phyloP scores from a whole-genome alignment of 2,797 vertebrate species.

The Rhyacichthys aspro region DNA sequence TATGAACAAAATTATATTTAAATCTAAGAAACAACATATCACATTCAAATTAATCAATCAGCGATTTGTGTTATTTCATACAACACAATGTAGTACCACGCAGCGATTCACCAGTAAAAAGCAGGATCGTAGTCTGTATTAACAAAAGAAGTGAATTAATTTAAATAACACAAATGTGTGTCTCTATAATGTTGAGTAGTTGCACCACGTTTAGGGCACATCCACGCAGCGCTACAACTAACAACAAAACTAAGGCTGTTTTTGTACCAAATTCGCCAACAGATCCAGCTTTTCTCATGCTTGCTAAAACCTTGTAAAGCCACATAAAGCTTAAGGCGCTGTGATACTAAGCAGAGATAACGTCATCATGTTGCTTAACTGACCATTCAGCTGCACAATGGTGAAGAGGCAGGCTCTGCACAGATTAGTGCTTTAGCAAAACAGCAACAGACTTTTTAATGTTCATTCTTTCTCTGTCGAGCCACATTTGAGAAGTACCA shows the following conservation, averaged over 20 bases:
- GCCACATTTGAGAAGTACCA: not conserved
- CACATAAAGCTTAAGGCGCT: slow-evolving; percentile 53
- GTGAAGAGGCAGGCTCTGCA: slow-evolving; percentile 47
- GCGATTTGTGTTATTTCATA: too few species aligned
- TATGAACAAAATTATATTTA: not conserved
- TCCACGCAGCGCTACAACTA: not conserved
- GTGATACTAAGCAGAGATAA: slow-evolving; percentile 69
- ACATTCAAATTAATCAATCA: too few species aligned
- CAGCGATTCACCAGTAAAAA: too few species aligned
- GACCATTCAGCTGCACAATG: slow-evolving; percentile 53
- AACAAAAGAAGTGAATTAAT: too few species aligned
- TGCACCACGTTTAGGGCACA: not conserved
- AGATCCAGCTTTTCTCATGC: slow-evolving; percentile 39
- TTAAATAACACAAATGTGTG: too few species aligned
- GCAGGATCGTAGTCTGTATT: too few species aligned
- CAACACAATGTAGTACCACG: too few species aligned
- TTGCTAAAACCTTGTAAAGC: slow-evolving; percentile 47
- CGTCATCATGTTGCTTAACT: slow-evolving; percentile 67
- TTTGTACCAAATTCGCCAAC: slow-evolving; percentile 4
- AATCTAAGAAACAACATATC: not conserved
- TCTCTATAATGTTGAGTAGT: too few species aligned
- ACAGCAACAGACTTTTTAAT: not conserved
- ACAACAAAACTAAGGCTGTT: not conserved
- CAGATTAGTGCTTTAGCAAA: slow-evolving; percentile 30
- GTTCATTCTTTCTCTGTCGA: not conserved